A percentile compares a stretch with the other conserved stretches of the same genome.
Conservation (phyloP, 2,797 vertebrate genomes). For the Muscicapa comitata region DNA sequence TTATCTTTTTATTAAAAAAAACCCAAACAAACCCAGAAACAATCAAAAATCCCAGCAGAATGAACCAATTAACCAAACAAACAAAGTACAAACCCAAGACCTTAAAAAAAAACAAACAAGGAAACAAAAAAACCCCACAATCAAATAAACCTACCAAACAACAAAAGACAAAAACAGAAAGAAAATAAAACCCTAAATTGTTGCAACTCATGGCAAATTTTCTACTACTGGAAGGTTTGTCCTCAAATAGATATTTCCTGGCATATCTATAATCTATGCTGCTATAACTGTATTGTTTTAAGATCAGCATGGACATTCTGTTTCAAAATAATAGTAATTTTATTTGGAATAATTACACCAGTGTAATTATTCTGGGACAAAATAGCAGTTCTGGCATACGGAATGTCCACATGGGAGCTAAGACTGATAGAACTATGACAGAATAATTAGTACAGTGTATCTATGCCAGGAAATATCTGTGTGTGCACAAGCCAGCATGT, state of each 20-base stretch:
- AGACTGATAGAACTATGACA: background rate
- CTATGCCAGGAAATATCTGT: background rate
- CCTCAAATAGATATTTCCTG: background rate
- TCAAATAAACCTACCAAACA: background rate
- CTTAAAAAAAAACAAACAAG: background rate
- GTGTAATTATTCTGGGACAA: background rate
- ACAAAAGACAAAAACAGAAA: background rate
- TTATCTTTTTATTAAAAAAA: background rate
- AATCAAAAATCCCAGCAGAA: background rate
- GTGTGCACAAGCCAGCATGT: background rate
- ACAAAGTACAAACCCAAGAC: background rate
- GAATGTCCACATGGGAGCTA: background rate
- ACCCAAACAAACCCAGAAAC: background rate
- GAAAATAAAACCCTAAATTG: background rate
- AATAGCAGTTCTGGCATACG: background rate
- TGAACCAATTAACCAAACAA: background rate
- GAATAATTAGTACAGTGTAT: background rate
- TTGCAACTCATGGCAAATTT: background rate
- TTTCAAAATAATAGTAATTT: conserved; percentile 15
- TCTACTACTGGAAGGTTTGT: background rate
- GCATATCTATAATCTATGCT: background rate
- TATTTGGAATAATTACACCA: conserved; percentile 4
- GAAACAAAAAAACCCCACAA: background rate
- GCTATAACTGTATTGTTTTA: background rate
- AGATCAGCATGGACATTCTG: background rate